Percentiles rank a stretch among this genome's conserved stretches.
phyloP scores from a whole-genome alignment of 2,113 vertebrate genomes.

The Sturnira hondurensis region DNA sequence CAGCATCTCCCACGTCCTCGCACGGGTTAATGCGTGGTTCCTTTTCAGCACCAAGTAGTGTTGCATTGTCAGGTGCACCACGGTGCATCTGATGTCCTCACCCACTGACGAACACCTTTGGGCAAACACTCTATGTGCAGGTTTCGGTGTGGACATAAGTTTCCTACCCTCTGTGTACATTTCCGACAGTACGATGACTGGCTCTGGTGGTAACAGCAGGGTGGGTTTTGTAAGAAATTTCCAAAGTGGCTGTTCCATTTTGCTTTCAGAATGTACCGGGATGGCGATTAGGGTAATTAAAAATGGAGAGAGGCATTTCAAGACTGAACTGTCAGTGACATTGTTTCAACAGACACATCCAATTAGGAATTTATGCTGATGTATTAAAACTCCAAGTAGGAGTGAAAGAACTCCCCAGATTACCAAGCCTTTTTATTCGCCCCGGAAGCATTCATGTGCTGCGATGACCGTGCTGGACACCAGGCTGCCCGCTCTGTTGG shows the following conservation, averaged over 20 bases:
- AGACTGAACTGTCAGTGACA: neutral
- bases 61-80: neutral
- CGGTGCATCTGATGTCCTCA: neutral
- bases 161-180: neutral
- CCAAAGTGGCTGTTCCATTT: neutral
- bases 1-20: neutral
- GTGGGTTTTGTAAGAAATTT: neutral
- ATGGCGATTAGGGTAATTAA: too few species aligned
- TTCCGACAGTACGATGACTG: rapidly evolving
- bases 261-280: neutral
- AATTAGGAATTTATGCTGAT: neutral
- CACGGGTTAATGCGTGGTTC: neutral
- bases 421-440: neutral
- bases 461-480: rapidly evolving
- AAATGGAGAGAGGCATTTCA: neutral
- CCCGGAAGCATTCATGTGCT: neutral
- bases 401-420: neutral
- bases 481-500: neutral
- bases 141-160: neutral
- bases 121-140: neutral
- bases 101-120: neutral
- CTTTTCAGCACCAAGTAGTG: neutral
- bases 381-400: neutral
- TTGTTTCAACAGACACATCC: neutral
- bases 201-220: neutral